phyloP scores from a whole-genome alignment of 1,140 invertebrate species.

The Melitaea cinxia region DNA sequence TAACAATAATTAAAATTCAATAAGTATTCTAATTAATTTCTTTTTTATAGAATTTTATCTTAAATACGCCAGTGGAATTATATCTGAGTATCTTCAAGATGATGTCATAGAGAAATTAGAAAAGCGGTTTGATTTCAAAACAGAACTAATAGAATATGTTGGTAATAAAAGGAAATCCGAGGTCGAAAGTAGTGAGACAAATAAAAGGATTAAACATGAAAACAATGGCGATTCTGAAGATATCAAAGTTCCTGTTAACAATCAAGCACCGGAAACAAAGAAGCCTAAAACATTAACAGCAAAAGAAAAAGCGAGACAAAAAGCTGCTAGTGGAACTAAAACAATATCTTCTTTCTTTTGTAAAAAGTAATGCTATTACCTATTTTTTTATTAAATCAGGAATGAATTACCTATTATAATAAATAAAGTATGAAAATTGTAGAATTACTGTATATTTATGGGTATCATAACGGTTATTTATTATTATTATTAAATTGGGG shows the following conservation, averaged over 20 bases:
- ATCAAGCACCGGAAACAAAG: conserved; percentile 55
- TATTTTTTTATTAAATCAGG: background rate
- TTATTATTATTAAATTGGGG: too few relatives aligned
- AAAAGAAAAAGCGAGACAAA: conserved; percentile 88
- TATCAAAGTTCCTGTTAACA: conserved; percentile 37
- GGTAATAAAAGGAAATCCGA: conserved; percentile 84
- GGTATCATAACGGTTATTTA: too few relatives aligned
- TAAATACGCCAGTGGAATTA: conserved; percentile 86
- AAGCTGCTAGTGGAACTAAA: conserved; percentile 88
- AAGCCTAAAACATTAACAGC: conserved; percentile 69
- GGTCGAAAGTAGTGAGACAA: conserved; percentile 47
- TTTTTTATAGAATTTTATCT: conserved; percentile 84
- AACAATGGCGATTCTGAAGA: conserved; percentile 45
- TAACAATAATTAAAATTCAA: too few relatives aligned
- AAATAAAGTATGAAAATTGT: background rate
- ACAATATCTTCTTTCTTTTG: conserved; percentile 88
- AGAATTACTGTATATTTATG: too few relatives aligned
- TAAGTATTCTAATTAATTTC: background rate
- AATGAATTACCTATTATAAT: background rate
- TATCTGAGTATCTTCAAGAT: conserved; percentile 86
- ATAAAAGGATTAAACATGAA: conserved; percentile 68
- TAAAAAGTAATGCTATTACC: conserved; percentile 62
- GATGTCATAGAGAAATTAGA: conserved; percentile 84
- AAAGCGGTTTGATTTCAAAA: conserved; percentile 84
- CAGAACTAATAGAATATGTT: conserved; percentile 77